A percentile compares a stretch with the other conserved stretches of the same genome.
These are phyloP conservation scores for Dendrolimus punctatus DNA, from an alignment of 1,140 invertebrate genomes.

Conservation along the genomic window DNA sequence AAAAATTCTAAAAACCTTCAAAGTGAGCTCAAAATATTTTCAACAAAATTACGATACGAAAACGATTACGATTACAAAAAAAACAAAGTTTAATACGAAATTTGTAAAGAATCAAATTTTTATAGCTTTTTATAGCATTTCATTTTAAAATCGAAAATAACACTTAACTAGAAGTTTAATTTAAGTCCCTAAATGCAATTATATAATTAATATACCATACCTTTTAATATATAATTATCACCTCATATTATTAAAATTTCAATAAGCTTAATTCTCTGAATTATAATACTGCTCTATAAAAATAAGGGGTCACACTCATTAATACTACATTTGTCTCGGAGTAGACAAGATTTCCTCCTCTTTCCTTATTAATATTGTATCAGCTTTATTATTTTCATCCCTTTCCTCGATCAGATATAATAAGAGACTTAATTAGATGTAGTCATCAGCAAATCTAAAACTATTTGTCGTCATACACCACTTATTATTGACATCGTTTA, in stretches of 20 bases:
- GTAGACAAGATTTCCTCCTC: slow-evolving; percentile 46
- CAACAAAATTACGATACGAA: no score
- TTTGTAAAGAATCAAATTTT: no score
- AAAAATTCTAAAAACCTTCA: no score
- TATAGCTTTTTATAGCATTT: no score
- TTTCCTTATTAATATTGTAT: slow-evolving; percentile 60
- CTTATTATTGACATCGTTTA: no score
- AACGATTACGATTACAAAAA: no score
- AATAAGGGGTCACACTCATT: slow-evolving; percentile 45
- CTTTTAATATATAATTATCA: slow-evolving; percentile 1
- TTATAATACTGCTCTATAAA: slow-evolving; percentile 16
- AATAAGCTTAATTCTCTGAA: slow-evolving; percentile 12
- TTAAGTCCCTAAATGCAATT: background rate
- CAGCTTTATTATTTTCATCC: slow-evolving; percentile 44
- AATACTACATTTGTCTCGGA: slow-evolving; percentile 59
- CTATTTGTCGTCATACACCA: slow-evolving; percentile 3
- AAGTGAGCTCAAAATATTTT: no score
- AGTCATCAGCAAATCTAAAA: slow-evolving; percentile 19
- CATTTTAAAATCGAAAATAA: no score
- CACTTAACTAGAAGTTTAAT: no score
- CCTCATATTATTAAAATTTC: no score
- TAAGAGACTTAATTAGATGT: slow-evolving; percentile 24
- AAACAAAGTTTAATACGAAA: no score
- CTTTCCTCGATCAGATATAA: slow-evolving; percentile 28
- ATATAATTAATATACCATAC: background rate